Conservation (phyloP, 2,113 vertebrate genomes). For the Mustela nigripes region DNA sequence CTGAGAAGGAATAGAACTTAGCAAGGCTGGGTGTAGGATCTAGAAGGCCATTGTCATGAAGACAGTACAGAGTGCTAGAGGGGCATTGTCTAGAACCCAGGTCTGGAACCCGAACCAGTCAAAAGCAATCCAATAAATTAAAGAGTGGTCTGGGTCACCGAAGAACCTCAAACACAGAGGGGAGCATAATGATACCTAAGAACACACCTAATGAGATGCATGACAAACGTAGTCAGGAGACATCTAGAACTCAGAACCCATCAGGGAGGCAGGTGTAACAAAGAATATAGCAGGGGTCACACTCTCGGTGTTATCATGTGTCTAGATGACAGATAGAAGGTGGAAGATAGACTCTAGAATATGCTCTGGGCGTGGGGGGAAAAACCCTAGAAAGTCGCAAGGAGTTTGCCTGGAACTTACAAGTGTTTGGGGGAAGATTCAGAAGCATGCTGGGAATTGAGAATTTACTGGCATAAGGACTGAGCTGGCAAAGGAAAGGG, state of each 20-base stretch:
- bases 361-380: neutral
- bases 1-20: neutral
- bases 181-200: neutral
- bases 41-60: neutral
- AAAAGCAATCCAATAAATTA: neutral
- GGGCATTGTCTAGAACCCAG: neutral
- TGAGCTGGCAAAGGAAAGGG: slow-evolving; percentile 38
- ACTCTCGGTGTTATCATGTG: neutral
- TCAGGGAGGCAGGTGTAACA: neutral
- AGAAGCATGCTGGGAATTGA: slow-evolving; percentile 38
- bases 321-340: neutral
- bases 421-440: neutral
- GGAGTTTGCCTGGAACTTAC: slow-evolving; percentile 6
- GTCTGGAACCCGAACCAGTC: neutral
- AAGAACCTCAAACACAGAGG: neutral
- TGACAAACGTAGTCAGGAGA: neutral
- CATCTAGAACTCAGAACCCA: neutral
- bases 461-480: slow-evolving; percentile 64
- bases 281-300: neutral
- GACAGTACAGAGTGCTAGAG: neutral
- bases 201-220: neutral
- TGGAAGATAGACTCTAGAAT: neutral
- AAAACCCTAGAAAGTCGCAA: slow-evolving; percentile 44
- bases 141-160: neutral
- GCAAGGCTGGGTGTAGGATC: neutral